Evolutionary conservation across 1,140 invertebrate species (phyloP).

Genomic region (Drosophila navojoa): DNA sequence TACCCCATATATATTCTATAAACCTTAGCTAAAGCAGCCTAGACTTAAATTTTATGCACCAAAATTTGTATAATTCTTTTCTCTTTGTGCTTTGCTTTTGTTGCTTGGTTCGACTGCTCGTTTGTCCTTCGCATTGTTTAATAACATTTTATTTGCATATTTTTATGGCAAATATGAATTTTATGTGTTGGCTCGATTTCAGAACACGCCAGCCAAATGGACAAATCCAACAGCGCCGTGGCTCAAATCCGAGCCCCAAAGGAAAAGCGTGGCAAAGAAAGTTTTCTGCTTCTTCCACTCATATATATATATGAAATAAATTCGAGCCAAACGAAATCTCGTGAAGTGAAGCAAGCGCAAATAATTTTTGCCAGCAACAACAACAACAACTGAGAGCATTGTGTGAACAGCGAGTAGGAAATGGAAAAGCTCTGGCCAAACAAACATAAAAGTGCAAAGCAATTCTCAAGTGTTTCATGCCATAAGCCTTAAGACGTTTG

Average conservation of each 20-base stretch:
- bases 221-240: constrained; percentile 21
- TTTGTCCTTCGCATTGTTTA: constrained; percentile 74
- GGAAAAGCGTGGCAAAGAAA: constrained; percentile 28
- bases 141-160: constrained; percentile 80
- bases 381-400: constrained; percentile 11
- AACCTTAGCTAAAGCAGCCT: not conserved
- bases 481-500: constrained; percentile 63
- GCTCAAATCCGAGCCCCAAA: constrained; percentile 30
- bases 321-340: constrained; percentile 41
- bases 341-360: constrained; percentile 42
- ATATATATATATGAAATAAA: constrained; percentile 14
- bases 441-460: constrained; percentile 71
- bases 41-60: constrained; percentile 13
- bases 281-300: not conserved
- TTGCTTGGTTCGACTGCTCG: constrained; percentile 33
- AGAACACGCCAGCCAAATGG: constrained; percentile 51
- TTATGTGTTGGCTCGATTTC: constrained; percentile 72
- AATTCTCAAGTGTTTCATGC: constrained; percentile 78
- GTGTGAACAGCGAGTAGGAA: constrained; percentile 14
- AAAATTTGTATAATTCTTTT: not conserved
- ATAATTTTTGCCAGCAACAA: constrained; percentile 41
- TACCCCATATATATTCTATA: too few species aligned
- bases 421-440: constrained; percentile 22
- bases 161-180: constrained; percentile 65
- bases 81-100: constrained; percentile 38